Base-by-base conservation (phyloP, 1,140 invertebrate genomes). In the Drosophila eugracilis region DNA sequence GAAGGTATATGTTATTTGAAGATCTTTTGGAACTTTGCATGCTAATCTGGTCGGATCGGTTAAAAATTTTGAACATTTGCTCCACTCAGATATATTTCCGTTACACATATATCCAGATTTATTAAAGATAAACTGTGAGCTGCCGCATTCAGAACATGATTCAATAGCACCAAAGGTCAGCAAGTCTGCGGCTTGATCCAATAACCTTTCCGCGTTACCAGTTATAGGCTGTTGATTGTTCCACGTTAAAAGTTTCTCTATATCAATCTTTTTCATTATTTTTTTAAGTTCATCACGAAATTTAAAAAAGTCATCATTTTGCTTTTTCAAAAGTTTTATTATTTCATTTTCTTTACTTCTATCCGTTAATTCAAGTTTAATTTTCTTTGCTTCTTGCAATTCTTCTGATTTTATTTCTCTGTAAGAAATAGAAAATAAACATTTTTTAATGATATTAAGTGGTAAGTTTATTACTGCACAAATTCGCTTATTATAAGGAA, bases 61-160 rank as follows among this genome's bases (percentile, higher is more conserved):
- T 0, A 94, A 94, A 6, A 95, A 85, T 74, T 95, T 94, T 37
- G 94, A 93, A 91, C 98, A 99, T 92, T 96, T 97, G 0, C 96
- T 95, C 97, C 97, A 99, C 91, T 98, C 98, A 19, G 95, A 96
- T 28, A 98, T 76, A 91, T 96, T 93, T 37, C 98, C 98, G 53
- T 90, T 90, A 88, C 97, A 98, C 63, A 93, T 92, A 85, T 98
- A 98, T 1, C 96, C 96, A 17, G 95, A 94, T 76, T 95, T 95
- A 54, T 94, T 94, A 65, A 95, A 96, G 48, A 93, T 88, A 12
- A 97, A 93, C 81, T 97, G 95, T 7, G 96, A 95, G 30, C 92
- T 90, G 55, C 95, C 94, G 90, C 99, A 99, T 81, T 96, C 94
- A 4, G 94, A 90, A 91, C 98, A 99, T 0, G 94, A 94, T 53